Evolutionary conservation across 2,888 invertebrate species (phyloP), one percentile per base, ranked within the genome.

Genomic region (Phrixothrix hirtus): DNA sequence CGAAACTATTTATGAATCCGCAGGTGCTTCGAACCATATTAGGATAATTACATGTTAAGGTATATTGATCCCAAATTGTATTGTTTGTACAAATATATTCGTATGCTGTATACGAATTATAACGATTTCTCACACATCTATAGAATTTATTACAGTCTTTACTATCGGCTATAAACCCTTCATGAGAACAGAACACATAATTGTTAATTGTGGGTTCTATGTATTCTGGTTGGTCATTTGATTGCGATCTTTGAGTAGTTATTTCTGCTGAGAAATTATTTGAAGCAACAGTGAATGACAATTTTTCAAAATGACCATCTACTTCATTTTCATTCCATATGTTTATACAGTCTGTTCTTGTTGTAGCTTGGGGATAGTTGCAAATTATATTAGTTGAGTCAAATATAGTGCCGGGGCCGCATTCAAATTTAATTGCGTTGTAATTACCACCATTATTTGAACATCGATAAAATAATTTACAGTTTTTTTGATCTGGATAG

Each of bases 401-500:
- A 68, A 86, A 92, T 15, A 90, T 84, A 1, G 89, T 88, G 9
- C 87, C 88, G 26, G 83, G 82, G 11, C 84, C 86, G 68, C 92
- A 92, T 71, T 84, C 82, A 71, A 89, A 88, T 78, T 78, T 76
- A 61, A 82, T 85, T 9, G 83, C 78, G 4, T 80, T 82, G 55
- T 81, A 78, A 31, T 78, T 78, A 49, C 76, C 76, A 49, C 81
- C 80, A 67, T 82, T 82, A 62, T 81, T 78, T 11, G 88, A 82
- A 62, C 92, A 92, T 65, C 89, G 81, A 70, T 89, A 89, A 75
- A 89, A 92, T 41, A 82, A 77, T 37, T 79, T 78, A 68, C 92
- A 92, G 67, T 89, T 81, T n/a, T 70, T 69, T n/a, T 84, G 81
- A 70, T 91, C 88, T 1, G 82, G 79, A 69, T 84, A 82, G 58